A percentile compares a stretch with the other conserved stretches of the same genome.
Evolutionary conservation across 2,888 invertebrate genomes (phyloP).

Genomic region (Bugulina stolonifera): DNA sequence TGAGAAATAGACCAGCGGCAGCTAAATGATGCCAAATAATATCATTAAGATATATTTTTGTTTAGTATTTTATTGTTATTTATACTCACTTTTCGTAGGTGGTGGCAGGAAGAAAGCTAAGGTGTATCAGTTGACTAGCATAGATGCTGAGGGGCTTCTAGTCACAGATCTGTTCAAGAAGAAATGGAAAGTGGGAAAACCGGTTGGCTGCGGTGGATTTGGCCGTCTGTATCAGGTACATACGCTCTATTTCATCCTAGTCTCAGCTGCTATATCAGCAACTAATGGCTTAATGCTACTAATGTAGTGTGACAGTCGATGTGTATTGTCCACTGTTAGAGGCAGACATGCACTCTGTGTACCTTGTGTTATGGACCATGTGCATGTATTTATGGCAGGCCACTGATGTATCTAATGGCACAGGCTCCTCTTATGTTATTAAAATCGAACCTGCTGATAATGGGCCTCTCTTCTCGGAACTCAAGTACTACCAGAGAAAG

Average conservation of each 20-base stretch:
- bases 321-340: too few species aligned
- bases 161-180: constrained; percentile 71
- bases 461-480: constrained; percentile 96
- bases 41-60: too few species aligned
- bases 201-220: constrained; percentile 86
- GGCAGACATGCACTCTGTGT: too few species aligned
- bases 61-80: too few species aligned
- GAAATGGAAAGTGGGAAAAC: constrained; percentile 77
- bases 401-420: constrained; percentile 5
- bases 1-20: too few species aligned
- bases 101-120: constrained; percentile 33
- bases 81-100: neutral
- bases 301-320: too few species aligned
- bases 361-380: too few species aligned
- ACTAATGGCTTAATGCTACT: too few species aligned
- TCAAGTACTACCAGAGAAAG: constrained; percentile 84
- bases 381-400: neutral
- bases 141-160: constrained; percentile 69
- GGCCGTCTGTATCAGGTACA: constrained; percentile 73
- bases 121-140: constrained; percentile 40
- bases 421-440: constrained; percentile 13
- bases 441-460: constrained; percentile 77
- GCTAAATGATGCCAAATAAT: too few species aligned
- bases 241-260: too few species aligned
- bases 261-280: too few species aligned